A percentile compares a stretch with the other conserved stretches of the same genome.
These are phyloP conservation scores for Acholoe squamosa DNA, from an alignment of 2,888 invertebrate species.

Conservation along the genomic window DNA sequence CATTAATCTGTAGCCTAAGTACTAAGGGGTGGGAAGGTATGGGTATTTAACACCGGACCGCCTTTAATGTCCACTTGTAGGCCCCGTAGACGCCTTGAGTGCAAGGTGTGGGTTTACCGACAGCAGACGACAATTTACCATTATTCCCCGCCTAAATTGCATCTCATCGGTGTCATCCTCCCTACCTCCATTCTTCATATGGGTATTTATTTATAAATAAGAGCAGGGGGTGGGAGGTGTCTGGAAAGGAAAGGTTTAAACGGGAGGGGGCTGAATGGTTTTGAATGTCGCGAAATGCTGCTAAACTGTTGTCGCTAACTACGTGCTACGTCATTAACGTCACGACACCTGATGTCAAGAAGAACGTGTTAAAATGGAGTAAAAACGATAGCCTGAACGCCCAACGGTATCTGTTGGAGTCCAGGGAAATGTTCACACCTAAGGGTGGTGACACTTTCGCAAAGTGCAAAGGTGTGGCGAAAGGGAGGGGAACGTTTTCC, in stretches of 20 bases:
- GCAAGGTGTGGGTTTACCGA: background rate
- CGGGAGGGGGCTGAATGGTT: background rate
- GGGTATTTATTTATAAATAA: constrained; percentile 2
- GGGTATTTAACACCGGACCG: background rate
- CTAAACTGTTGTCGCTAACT: constrained; percentile 3
- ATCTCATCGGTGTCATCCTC: constrained; percentile 4
- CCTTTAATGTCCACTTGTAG: background rate
- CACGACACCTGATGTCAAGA: background rate
- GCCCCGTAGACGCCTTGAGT: background rate
- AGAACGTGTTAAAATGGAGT: too few species aligned
- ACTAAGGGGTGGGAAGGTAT: background rate
- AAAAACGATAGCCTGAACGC: too few species aligned
- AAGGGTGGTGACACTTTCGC: too few species aligned
- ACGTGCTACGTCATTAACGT: constrained; percentile 2
- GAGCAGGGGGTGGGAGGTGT: background rate
- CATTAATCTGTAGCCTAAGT: constrained; percentile 25
- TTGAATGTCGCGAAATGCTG: background rate
- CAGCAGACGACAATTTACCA: background rate
- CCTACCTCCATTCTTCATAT: background rate
- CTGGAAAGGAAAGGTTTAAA: background rate
- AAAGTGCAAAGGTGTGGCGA: too few species aligned
- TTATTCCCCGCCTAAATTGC: background rate
- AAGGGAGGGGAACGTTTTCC: too few species aligned
- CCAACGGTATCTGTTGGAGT: too few species aligned
- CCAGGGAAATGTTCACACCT: too few species aligned